Conservation (phyloP, 2,888 invertebrate species). For the Octodonta nipae region DNA sequence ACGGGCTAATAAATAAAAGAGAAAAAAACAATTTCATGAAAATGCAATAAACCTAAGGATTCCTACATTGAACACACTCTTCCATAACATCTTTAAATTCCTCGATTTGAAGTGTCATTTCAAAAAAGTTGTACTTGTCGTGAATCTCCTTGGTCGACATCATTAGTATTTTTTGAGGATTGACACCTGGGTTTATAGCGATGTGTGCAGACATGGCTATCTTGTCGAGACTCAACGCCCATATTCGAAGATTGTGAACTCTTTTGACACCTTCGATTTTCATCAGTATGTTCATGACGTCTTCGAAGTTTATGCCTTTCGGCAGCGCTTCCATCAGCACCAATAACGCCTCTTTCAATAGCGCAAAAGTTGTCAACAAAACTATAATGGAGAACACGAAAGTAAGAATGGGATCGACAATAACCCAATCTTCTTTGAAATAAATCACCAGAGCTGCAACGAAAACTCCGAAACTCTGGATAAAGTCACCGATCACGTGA, state of each 20-base stretch:
- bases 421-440: constrained; percentile 74
- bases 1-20: too few relatives aligned
- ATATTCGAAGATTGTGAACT: constrained; percentile 91
- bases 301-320: constrained; percentile 58
- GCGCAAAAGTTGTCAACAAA: constrained; percentile 80
- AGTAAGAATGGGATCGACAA: constrained; percentile 95
- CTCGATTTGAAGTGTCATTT: constrained; percentile 90
- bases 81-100: constrained; percentile 81
- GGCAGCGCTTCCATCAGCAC: constrained; percentile 91
- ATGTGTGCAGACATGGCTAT: constrained; percentile 93
- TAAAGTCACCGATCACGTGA: constrained; percentile 90
- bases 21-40: too few relatives aligned
- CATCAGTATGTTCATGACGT: constrained; percentile 75
- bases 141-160: constrained; percentile 71
- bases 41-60: too few relatives aligned
- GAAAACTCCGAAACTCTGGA: constrained; percentile 81
- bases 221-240: constrained; percentile 94
- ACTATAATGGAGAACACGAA: constrained; percentile 90
- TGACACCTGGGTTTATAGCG: constrained; percentile 72
- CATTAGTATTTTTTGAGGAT: constrained; percentile 66
- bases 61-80: constrained; percentile 71
- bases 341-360: constrained; percentile 80
- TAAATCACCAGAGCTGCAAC: constrained; percentile 83
- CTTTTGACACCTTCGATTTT: constrained; percentile 78
- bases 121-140: constrained; percentile 78